Base-by-base conservation (phyloP, 2,888 invertebrate genomes). In the Craniophora ligustri region DNA sequence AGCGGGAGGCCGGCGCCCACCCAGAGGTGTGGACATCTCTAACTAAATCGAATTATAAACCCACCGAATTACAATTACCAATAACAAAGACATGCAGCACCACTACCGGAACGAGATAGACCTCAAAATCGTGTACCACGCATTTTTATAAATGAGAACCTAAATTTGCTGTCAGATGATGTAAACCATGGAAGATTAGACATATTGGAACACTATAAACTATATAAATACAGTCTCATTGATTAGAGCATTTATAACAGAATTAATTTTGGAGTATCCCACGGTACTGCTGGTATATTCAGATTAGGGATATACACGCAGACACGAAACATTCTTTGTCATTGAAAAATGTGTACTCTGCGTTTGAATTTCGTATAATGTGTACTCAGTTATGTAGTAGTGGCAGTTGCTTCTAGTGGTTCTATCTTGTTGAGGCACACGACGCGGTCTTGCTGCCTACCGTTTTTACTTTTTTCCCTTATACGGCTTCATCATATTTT, bases 1-100 rank as follows among this genome's bases (percentile, higher is more conserved):
- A 82, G 90, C 91, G 87, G 91, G 90, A 82, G 89, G 77, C 83
- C 89, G 80, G 78, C 81, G 88, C 85, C 91, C 92, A 92, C 92
- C 92, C 92, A 91, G 85, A 90, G 91, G 88, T 88, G 88, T 88
- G 84, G 89, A 90, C 90, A 87, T 84, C 75, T 86, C 78, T 68
- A 79, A 87, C 86, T 81, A 90, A 89, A 90, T 89, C 89, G 84
- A 90, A 90, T 89, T 89, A 89, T 84, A 85, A 75, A 75, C 75
- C 57, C 67, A 82, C 84, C 74, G 72, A 71, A 64, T 67, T 60
- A 51, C 41, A 46, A 44, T 57, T 75, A 59, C 67, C 36, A 45
- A 55, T 54, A 51, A 51, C 21, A 34, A 26, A 50, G 34, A 46
- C 54, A 31, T 32, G 1, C 6, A 44, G n/a, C 32, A 35, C 35